These are phyloP conservation scores for Thysanoteuthis rhombus DNA, from an alignment of 2,888 invertebrate genomes.

Conservation along the genomic window DNA sequence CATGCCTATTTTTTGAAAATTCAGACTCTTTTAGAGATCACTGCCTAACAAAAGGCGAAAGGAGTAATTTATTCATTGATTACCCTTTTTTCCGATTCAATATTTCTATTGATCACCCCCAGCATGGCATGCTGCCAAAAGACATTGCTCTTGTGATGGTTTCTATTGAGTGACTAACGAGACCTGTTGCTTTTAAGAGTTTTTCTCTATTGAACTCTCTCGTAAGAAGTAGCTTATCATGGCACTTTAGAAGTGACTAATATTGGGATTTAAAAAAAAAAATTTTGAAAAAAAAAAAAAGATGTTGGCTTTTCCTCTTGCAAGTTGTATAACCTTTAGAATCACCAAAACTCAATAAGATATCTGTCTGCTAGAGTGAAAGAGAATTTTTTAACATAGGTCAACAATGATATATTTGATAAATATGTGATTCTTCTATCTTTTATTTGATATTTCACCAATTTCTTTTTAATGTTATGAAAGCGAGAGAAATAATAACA, in stretches of 20 bases:
- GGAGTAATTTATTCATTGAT: too few species aligned
- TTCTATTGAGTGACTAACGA: too few species aligned
- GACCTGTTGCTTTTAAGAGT: background rate
- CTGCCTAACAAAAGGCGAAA: too few species aligned
- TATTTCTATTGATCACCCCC: too few species aligned
- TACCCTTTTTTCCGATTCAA: too few species aligned
- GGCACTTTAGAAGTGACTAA: background rate
- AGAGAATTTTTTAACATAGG: background rate
- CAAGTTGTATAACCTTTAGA: background rate
- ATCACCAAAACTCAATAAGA: background rate
- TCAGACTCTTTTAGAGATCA: too few species aligned
- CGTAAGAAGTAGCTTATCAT: background rate
- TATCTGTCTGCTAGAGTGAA: background rate
- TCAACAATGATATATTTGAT: background rate
- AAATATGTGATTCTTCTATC: background rate
- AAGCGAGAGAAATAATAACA: background rate
- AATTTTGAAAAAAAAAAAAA: too few species aligned
- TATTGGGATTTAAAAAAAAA: background rate
- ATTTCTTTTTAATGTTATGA: background rate
- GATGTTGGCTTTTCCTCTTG: background rate
- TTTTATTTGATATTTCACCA: background rate
- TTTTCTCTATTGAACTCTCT: background rate
- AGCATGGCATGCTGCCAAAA: too few species aligned
- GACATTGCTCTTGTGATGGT: too few species aligned
- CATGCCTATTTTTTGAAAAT: too few species aligned